phyloP scores from a whole-genome alignment of 2,113 vertebrate genomes.

The Artemisiospiza belli region DNA sequence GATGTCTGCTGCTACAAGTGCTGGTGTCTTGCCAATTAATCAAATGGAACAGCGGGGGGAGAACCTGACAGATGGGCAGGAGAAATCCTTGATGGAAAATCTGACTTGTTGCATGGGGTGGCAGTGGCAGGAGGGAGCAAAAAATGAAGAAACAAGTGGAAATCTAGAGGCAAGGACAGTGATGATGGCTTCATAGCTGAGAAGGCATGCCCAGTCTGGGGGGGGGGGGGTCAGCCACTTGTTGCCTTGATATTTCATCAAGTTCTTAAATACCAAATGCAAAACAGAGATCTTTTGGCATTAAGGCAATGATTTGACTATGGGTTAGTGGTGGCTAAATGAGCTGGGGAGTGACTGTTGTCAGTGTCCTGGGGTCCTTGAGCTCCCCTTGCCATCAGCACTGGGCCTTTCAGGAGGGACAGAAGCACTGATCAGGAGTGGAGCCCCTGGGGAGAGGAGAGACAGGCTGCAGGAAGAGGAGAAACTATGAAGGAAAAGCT shows the following conservation, averaged over 20 bases:
- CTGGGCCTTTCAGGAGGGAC: neutral
- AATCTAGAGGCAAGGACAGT: neutral
- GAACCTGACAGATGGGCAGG: rapidly evolving
- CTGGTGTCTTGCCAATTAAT: neutral
- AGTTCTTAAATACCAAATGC: neutral
- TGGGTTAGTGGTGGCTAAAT: neutral
- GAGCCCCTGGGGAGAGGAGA: neutral
- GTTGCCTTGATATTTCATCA: neutral
- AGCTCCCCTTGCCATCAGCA: neutral
- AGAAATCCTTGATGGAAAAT: neutral
- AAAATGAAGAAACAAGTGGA: neutral
- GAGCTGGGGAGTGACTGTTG: neutral
- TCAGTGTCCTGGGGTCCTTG: rapidly evolving
- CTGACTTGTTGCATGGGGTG: neutral
- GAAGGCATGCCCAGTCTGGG: neutral
- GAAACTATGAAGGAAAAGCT: neutral
- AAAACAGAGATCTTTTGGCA: neutral
- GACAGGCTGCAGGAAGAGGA: neutral
- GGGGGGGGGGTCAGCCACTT: neutral
- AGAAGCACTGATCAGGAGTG: neutral
- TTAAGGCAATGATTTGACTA: neutral
- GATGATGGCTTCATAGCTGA: neutral
- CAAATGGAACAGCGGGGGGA: neutral
- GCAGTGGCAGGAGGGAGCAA: neutral
- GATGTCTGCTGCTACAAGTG: rapidly evolving